Conservation (phyloP, 2,797 vertebrate genomes). For the Sebastes steindachneri region DNA sequence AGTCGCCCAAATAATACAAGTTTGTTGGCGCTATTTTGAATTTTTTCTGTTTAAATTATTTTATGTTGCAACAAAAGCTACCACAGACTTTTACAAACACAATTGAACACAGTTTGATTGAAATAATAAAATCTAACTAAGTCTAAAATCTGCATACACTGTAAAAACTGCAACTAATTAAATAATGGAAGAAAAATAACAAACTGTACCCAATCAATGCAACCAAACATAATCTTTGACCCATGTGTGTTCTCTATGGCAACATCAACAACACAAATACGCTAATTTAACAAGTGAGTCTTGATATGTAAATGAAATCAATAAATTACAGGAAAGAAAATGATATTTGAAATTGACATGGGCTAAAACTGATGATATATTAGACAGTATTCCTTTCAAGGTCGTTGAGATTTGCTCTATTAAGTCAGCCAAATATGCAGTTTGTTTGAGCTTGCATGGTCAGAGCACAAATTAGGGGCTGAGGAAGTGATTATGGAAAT, state of each 20-base stretch:
- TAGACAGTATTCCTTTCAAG: slow-evolving; percentile 87
- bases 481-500: slow-evolving; percentile 83
- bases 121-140: slow-evolving; percentile 91
- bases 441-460: slow-evolving; percentile 81
- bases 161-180: slow-evolving; percentile 90
- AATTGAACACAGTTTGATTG: slow-evolving; percentile 93
- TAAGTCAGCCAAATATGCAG: slow-evolving; percentile 78
- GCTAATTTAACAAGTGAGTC: slow-evolving; percentile 87
- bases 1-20: slow-evolving; percentile 97
- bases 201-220: slow-evolving; percentile 86
- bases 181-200: slow-evolving; percentile 86
- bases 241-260: slow-evolving; percentile 89
- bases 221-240: slow-evolving; percentile 86
- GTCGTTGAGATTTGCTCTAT: slow-evolving; percentile 79
- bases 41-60: slow-evolving; percentile 90
- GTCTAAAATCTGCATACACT: slow-evolving; percentile 90
- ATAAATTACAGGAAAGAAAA: slow-evolving; percentile 86
- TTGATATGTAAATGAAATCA: slow-evolving; percentile 88
- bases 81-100: slow-evolving; percentile 96
- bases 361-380: slow-evolving; percentile 88
- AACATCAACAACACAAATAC: slow-evolving; percentile 90
- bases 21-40: slow-evolving; percentile 96
- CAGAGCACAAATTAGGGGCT: slow-evolving; percentile 83
- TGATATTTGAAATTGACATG: slow-evolving; percentile 85
- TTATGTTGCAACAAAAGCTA: slow-evolving; percentile 97